Conservation (phyloP, 2,888 invertebrate genomes). For the Rhaphigaster nebulosa region DNA sequence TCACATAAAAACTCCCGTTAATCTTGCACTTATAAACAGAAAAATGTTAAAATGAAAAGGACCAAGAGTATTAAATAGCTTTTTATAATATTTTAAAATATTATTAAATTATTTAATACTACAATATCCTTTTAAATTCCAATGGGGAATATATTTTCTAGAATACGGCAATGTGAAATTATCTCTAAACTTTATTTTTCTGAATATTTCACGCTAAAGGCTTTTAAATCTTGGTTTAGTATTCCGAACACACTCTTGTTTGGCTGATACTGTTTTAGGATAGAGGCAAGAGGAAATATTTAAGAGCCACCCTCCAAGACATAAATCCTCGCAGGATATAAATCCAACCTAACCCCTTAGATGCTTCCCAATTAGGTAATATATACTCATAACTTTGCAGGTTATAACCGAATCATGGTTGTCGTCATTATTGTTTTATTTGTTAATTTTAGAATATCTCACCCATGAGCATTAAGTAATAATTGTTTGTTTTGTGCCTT, state of each 20-base stretch:
- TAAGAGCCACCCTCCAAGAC: background rate
- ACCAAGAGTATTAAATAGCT: too few species aligned
- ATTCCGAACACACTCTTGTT: background rate
- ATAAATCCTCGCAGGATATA: background rate
- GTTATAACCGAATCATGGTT: background rate
- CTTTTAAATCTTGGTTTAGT: background rate
- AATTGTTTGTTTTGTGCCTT: too few species aligned
- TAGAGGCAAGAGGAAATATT: background rate
- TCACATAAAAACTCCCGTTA: too few species aligned
- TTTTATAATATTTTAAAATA: too few species aligned
- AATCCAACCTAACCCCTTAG: background rate
- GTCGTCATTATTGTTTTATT: background rate
- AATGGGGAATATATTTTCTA: too few species aligned
- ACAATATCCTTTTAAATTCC: too few species aligned
- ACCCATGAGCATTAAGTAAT: too few species aligned
- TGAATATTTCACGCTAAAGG: background rate
- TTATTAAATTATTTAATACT: too few species aligned
- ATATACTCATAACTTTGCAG: background rate
- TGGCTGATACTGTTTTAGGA: background rate
- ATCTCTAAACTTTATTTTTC: background rate
- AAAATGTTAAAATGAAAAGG: too few species aligned
- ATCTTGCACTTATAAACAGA: too few species aligned
- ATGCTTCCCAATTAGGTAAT: background rate
- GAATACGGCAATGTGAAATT: too few species aligned
- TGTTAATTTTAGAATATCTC: background rate